Conservation (phyloP, 1,140 invertebrate species). For the Trichoplusia ni region DNA sequence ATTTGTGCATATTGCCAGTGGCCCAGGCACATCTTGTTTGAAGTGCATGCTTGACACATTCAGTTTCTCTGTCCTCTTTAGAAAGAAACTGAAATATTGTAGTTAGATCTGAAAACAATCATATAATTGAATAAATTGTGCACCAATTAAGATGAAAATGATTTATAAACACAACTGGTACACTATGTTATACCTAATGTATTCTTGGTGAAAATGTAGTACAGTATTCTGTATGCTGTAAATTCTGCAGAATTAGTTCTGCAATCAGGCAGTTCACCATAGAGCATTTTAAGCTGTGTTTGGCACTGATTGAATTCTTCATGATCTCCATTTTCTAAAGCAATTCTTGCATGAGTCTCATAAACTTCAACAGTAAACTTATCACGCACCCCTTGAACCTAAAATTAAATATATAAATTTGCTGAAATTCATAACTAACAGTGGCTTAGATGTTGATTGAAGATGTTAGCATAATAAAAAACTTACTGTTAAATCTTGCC, state of each 20-base stretch:
- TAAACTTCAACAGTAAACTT: conserved; percentile 97
- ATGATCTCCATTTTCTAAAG: conserved; percentile 98
- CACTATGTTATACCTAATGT: conserved; percentile 92
- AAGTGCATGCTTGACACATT: conserved; percentile 93
- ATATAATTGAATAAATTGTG: conserved; percentile 27
- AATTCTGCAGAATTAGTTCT: conserved; percentile 94
- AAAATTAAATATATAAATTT: too few relatives aligned
- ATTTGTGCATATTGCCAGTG: conserved; percentile 93
- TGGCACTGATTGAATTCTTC: conserved; percentile 99
- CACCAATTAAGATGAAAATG: too few relatives aligned
- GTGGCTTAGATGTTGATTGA: too few relatives aligned
- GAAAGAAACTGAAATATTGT: conserved; percentile 92
- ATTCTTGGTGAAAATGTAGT: conserved; percentile 98
- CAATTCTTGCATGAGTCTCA: conserved; percentile 98
- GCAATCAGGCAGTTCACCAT: conserved; percentile 85
- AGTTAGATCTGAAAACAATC: conserved; percentile 93
- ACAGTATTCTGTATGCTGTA: conserved; percentile 96
- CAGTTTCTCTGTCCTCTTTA: conserved; percentile 89
- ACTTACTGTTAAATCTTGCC: conserved; percentile 98
- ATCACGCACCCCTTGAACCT: conserved; percentile 97
- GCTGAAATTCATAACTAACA: too few relatives aligned
- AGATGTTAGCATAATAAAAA: too few relatives aligned
- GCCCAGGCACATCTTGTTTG: conserved; percentile 95
- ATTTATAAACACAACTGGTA: too few relatives aligned
- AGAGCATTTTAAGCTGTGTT: conserved; percentile 97